phyloP scores from a whole-genome alignment of 2,797 vertebrate species.

The Kryptolebias ocellatus region DNA sequence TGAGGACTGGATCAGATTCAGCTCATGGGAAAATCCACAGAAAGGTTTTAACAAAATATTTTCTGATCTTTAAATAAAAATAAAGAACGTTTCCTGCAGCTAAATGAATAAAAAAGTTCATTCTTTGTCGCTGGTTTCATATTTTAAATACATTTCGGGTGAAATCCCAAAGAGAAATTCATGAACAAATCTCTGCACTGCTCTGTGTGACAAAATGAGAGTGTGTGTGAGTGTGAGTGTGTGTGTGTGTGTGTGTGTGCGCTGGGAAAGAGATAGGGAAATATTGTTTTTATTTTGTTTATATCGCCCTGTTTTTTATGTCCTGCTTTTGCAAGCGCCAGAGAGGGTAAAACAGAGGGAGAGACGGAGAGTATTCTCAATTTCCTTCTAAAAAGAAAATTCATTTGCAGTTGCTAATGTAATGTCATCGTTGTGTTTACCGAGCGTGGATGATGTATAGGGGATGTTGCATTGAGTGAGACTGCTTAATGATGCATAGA shows the following conservation, averaged over 20 bases:
- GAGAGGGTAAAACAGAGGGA: conserved; percentile 72
- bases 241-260: conserved; percentile 4
- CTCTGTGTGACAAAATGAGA: conserved; percentile 30
- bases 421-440: conserved; percentile 98
- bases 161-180: conserved; percentile 23
- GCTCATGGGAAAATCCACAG: conserved; percentile 3
- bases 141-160: conserved; percentile 57
- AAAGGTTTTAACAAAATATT: conserved; percentile 15
- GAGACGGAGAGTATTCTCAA: conserved; percentile 91
- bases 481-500: conserved; percentile 99
- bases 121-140: conserved; percentile 35
- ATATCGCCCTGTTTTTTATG: conserved; percentile 80
- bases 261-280: conserved; percentile 47
- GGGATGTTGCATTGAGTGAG: conserved; percentile 95
- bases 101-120: conserved; percentile 16
- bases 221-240: neutral
- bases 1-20: neutral
- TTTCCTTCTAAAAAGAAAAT: conserved; percentile 99
- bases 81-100: conserved; percentile 32
- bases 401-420: conserved; percentile 99
- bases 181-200: conserved; percentile 24
- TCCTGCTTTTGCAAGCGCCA: conserved; percentile 70
- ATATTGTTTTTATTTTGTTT: conserved; percentile 82
- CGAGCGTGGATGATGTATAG: conserved; percentile 99
- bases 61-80: conserved; percentile 56